These are phyloP conservation scores for Synodontis membranacea DNA, from an alignment of 2,113 vertebrate genomes.

Conservation along the genomic window DNA sequence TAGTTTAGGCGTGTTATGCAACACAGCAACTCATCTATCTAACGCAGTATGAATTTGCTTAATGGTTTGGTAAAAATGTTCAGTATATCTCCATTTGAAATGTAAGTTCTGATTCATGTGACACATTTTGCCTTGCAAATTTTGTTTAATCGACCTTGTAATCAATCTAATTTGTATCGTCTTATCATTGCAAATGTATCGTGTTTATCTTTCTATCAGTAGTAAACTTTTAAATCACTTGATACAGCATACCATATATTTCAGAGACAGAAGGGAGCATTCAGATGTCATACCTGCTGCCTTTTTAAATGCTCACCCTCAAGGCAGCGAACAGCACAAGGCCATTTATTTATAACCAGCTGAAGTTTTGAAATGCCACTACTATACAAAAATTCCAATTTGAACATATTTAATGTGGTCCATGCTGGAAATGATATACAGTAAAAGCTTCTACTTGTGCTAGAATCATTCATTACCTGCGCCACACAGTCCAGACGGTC, in stretches of 20 bases:
- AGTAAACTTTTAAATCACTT: not conserved
- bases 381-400: not conserved
- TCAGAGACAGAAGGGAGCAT: not conserved
- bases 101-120: not conserved
- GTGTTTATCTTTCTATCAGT: not conserved
- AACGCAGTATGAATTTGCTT: conserved; percentile 21
- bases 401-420: not conserved
- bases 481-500: conserved; percentile 92
- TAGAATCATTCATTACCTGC: conserved; percentile 74
- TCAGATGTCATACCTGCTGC: not conserved
- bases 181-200: not conserved
- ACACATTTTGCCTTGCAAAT: not conserved
- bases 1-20: conserved; percentile 38
- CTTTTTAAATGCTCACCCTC: not conserved
- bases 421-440: not conserved
- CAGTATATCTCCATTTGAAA: not conserved
- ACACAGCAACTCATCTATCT: conserved; percentile 17
- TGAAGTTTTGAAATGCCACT: not conserved
- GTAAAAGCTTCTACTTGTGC: not conserved
- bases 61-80: not conserved
- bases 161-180: not conserved
- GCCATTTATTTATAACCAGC: not conserved
- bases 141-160: not conserved
- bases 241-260: not conserved
- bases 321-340: not conserved